These are phyloP conservation scores for Galendromus occidentalis DNA, from an alignment of 1,140 invertebrate species.

Conservation along the genomic window DNA sequence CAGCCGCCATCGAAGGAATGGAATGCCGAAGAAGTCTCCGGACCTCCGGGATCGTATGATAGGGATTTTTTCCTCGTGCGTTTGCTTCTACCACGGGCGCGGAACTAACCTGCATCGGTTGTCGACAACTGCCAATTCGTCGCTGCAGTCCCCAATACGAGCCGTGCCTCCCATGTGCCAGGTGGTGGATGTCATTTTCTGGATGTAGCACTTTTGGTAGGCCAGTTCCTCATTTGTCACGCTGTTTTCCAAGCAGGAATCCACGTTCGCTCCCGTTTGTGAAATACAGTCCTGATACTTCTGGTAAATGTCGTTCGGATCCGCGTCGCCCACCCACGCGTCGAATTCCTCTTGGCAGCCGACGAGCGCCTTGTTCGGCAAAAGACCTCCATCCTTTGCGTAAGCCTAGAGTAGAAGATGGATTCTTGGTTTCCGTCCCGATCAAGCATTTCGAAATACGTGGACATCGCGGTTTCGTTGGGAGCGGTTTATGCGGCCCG, in stretches of 20 bases:
- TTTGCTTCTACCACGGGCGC: no score
- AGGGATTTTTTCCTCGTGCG: no score
- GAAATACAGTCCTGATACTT: background rate
- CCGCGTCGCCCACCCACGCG: background rate
- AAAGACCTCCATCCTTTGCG: background rate
- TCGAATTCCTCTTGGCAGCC: background rate
- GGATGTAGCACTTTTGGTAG: background rate
- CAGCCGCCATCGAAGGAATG: no score
- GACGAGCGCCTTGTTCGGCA: background rate
- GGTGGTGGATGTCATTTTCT: background rate
- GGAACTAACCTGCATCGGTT: background rate
- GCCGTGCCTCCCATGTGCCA: background rate
- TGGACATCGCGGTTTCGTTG: no score
- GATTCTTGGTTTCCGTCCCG: no score
- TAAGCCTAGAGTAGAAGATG: background rate
- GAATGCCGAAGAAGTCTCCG: no score
- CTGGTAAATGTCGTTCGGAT: background rate
- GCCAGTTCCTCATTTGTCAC: background rate
- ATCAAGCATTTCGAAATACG: no score
- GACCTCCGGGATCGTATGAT: no score
- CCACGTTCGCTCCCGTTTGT: background rate
- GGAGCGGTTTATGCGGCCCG: no score
- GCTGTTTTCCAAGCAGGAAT: background rate
- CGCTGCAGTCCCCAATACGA: background rate
- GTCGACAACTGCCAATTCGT: background rate